Evolutionary conservation across 1,140 invertebrate genomes (phyloP).

Genomic region (Antheraea pernyi): DNA sequence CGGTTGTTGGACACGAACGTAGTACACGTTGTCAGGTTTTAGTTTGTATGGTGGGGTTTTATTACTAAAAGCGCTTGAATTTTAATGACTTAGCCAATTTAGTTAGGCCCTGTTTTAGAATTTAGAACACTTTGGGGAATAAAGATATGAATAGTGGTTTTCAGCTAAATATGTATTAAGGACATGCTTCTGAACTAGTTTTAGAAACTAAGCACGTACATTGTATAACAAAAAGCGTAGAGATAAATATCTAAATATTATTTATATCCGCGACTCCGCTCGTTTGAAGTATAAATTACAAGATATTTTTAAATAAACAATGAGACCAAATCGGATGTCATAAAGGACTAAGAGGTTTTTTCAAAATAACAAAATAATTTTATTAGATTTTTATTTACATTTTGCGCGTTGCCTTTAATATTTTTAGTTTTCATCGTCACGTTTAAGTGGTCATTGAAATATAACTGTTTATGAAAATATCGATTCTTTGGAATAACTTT

Average conservation of each 20-base stretch:
- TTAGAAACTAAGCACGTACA: not conserved
- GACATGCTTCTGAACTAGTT: not conserved
- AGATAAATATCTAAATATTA: not conserved
- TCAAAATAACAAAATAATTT: no score
- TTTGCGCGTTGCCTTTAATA: no score
- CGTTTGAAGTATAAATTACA: no score
- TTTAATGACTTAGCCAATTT: not conserved
- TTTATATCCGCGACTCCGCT: no score
- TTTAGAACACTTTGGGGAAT: conserved; percentile 1
- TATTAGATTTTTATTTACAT: no score
- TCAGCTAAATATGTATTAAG: not conserved
- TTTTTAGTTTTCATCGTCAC: no score
- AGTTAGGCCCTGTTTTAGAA: not conserved
- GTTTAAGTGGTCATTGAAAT: no score
- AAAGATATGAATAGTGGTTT: conserved; percentile 1
- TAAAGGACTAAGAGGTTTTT: no score
- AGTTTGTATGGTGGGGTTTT: not conserved
- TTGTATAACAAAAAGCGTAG: not conserved
- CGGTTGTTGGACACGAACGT: conserved; percentile 4
- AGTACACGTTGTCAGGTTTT: not conserved
- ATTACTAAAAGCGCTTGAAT: conserved; percentile 6
- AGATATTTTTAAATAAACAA: no score
- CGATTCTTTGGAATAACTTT: no score
- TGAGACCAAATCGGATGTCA: no score
- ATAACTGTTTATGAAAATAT: no score